Evolutionary conservation across 2,888 invertebrate genomes (phyloP).

Genomic region (Agrotis exclamationis): DNA sequence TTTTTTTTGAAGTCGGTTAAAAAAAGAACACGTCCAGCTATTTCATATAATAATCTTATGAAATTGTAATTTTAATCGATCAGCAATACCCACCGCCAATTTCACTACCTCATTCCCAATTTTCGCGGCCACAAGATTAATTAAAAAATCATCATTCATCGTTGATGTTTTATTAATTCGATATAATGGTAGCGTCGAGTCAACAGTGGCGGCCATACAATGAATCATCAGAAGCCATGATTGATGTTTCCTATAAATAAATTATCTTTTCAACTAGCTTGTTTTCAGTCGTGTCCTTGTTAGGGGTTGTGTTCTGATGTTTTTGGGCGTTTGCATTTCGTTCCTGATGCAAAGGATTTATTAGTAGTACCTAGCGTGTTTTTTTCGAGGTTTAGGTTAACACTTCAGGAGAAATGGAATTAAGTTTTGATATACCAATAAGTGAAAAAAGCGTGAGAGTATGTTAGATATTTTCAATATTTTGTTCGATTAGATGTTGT

Average conservation of each 20-base stretch:
- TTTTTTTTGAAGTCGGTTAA: too few relatives aligned
- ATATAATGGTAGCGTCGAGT: slow-evolving; percentile 66
- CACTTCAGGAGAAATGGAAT: too few relatives aligned
- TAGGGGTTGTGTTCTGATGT: slow-evolving; percentile 1
- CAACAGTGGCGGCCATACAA: slow-evolving; percentile 62
- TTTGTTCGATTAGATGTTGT: too few relatives aligned
- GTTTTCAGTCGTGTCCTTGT: slow-evolving; percentile 49
- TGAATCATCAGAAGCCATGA: slow-evolving; percentile 71
- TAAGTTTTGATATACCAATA: too few relatives aligned
- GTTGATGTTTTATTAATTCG: slow-evolving; percentile 68
- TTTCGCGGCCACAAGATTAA: slow-evolving; percentile 58
- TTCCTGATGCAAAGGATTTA: neutral
- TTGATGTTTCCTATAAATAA: slow-evolving; percentile 70
- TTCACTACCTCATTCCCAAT: slow-evolving; percentile 22
- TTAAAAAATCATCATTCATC: slow-evolving; percentile 67
- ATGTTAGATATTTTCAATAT: too few relatives aligned
- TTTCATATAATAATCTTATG: too few relatives aligned
- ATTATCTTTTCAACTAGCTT: slow-evolving; percentile 67
- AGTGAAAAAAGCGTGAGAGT: too few relatives aligned
- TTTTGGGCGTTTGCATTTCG: slow-evolving; percentile 27
- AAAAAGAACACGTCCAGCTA: too few relatives aligned
- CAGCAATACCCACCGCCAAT: neutral
- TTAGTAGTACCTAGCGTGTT: neutral
- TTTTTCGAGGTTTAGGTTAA: neutral
- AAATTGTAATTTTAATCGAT: too few relatives aligned